phyloP scores from a whole-genome alignment of 2,113 vertebrate genomes.

The Triplophysa dalaica region DNA sequence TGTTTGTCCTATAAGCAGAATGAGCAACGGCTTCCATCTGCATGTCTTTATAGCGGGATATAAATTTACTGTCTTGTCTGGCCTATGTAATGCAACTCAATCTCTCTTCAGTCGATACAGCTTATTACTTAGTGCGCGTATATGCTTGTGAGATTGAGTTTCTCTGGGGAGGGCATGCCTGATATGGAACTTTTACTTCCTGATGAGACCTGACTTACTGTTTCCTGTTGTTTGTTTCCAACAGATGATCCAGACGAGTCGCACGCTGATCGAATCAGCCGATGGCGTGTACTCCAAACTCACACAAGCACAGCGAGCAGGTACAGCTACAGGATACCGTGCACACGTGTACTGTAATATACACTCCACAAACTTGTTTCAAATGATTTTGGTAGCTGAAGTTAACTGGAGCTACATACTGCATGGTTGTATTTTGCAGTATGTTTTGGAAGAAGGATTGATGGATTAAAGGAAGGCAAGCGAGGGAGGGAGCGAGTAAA shows the following conservation, averaged over 20 bases:
- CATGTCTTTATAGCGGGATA: neutral
- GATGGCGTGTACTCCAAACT: slow-evolving; percentile 84
- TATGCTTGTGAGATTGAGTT: slow-evolving; percentile 27
- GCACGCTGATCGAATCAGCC: slow-evolving; percentile 86
- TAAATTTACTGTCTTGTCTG: neutral
- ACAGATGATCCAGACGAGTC: slow-evolving; percentile 91
- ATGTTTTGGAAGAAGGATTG: neutral
- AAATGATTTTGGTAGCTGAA: too few species aligned
- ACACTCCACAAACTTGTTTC: too few species aligned
- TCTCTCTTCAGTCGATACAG: neutral
- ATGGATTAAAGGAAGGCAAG: too few species aligned
- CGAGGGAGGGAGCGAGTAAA: too few species aligned
- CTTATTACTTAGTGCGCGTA: slow-evolving; percentile 14
- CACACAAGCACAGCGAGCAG: slow-evolving; percentile 86
- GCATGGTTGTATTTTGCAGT: too few species aligned
- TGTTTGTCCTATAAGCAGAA: slow-evolving; percentile 4
- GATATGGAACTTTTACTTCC: slow-evolving; percentile 45
- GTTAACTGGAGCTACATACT: too few species aligned
- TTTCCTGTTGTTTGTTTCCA: slow-evolving; percentile 55
- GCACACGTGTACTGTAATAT: neutral
- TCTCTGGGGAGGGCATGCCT: slow-evolving; percentile 24
- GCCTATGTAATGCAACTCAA: slow-evolving; percentile 1
- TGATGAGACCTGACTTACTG: slow-evolving; percentile 48
- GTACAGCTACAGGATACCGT: slow-evolving; percentile 60
- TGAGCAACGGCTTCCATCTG: neutral